Evolutionary conservation across 2,888 invertebrate species (phyloP).

Genomic region (Volucella inflata): DNA sequence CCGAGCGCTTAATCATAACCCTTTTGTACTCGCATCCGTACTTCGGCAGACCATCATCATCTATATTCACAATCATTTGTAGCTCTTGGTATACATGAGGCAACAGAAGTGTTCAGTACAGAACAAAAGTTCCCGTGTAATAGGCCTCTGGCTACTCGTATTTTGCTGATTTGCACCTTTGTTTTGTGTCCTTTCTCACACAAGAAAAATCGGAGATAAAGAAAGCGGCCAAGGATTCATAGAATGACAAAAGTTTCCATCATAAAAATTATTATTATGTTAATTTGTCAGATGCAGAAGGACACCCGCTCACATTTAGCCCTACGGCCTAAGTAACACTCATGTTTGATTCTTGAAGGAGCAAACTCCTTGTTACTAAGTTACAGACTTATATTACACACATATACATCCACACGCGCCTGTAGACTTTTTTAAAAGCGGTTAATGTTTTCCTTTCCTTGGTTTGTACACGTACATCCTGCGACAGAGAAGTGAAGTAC

Average conservation of each 20-base stretch:
- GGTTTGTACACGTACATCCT: too few species aligned
- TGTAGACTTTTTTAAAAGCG: conserved; percentile 31
- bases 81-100: conserved; percentile 26
- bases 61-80: neutral
- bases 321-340: conserved; percentile 35
- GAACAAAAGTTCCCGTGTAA: conserved; percentile 29
- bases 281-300: conserved; percentile 66
- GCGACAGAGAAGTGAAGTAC: conserved; percentile 24
- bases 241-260: conserved; percentile 70
- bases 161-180: conserved; percentile 71
- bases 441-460: conserved; percentile 29
- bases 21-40: conserved; percentile 29
- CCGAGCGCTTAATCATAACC: conserved; percentile 58
- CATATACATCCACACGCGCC: neutral
- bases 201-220: conserved; percentile 9
- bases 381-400: conserved; percentile 42
- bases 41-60: too few species aligned
- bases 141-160: conserved; percentile 56
- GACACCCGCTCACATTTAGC: conserved; percentile 14
- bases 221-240: conserved; percentile 39
- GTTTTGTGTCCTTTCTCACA: conserved; percentile 17
- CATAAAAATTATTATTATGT: conserved; percentile 73
- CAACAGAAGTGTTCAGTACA: neutral
- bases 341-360: conserved; percentile 22
- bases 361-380: conserved; percentile 48